These are phyloP conservation scores for Tor tambroides DNA, from an alignment of 2,113 vertebrate genomes.

Conservation along the genomic window DNA sequence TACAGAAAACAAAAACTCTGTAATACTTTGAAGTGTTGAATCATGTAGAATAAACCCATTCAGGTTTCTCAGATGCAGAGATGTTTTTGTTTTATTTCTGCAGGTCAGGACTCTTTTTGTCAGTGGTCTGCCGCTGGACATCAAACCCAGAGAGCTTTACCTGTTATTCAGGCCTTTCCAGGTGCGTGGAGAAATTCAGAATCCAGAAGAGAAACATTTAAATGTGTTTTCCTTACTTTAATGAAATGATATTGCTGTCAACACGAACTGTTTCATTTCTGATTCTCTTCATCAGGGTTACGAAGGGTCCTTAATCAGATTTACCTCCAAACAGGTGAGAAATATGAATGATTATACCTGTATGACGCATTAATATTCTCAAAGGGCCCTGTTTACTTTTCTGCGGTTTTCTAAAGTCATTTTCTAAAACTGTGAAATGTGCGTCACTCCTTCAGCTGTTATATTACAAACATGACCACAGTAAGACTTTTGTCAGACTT, in stretches of 20 bases:
- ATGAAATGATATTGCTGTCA: background rate
- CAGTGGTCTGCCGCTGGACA: constrained; percentile 94
- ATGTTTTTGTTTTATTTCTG: background rate
- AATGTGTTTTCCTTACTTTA: constrained; percentile 54
- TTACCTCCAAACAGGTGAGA: constrained; percentile 80
- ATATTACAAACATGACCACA: background rate
- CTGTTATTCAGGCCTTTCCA: constrained; percentile 98
- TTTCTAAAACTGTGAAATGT: background rate
- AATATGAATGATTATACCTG: background rate
- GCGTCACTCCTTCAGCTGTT: background rate
- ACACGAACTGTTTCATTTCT: background rate
- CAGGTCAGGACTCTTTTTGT: constrained; percentile 97
- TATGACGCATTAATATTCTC: background rate
- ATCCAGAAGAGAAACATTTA: too few relatives aligned
- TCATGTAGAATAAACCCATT: too few relatives aligned
- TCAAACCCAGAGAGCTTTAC: constrained; percentile 96
- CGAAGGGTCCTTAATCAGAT: constrained; percentile 80
- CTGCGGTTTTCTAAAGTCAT: too few relatives aligned
- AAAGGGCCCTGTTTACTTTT: background rate
- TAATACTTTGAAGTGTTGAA: too few relatives aligned
- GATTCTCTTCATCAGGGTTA: constrained; percentile 72
- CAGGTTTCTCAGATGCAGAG: background rate
- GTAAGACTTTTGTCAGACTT: too few relatives aligned
- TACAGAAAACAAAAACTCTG: too few relatives aligned
- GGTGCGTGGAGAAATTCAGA: constrained; percentile 79